A percentile compares a stretch with the other conserved stretches of the same genome.
Evolutionary conservation across 2,113 vertebrate genomes (phyloP).

Genomic region (Amphilophus citrinellus): DNA sequence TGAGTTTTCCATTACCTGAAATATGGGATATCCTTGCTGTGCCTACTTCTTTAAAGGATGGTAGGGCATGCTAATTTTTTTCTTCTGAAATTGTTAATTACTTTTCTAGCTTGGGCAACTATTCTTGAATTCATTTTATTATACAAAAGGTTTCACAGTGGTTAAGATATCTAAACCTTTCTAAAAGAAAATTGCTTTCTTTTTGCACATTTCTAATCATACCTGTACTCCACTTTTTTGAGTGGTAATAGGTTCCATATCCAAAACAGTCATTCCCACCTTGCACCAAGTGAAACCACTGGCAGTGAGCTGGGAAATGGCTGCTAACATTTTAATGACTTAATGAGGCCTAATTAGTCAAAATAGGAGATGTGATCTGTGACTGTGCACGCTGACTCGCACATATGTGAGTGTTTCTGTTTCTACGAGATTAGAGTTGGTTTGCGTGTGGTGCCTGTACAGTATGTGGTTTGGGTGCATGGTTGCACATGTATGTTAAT

Average conservation of each 20-base stretch:
- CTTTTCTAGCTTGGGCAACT: not conserved
- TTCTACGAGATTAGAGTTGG: not conserved
- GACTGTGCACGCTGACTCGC: conserved; percentile 15
- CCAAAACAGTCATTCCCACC: conserved; percentile 7
- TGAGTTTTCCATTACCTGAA: conserved; percentile 24
- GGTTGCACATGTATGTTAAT: not conserved
- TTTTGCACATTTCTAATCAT: not conserved
- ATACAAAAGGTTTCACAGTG: not conserved
- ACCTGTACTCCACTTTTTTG: conserved; percentile 11
- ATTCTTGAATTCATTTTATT: not conserved
- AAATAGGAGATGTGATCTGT: conserved; percentile 55
- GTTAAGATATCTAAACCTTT: not conserved
- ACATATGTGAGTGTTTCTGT: not conserved
- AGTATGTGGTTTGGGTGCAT: not conserved
- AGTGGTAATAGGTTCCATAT: conserved; percentile 31
- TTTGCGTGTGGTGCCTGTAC: not conserved
- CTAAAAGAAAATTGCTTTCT: not conserved
- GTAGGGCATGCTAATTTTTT: not conserved
- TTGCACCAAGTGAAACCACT: conserved; percentile 45
- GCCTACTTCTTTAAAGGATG: conserved; percentile 4
- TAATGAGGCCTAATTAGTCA: conserved; percentile 74
- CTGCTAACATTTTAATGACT: conserved; percentile 75
- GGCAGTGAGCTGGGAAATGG: conserved; percentile 61
- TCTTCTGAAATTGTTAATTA: not conserved
- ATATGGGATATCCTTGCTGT: conserved; percentile 10